A percentile compares a stretch with the other conserved stretches of the same genome.
Evolutionary conservation across 2,888 invertebrate genomes (phyloP).

Genomic region (Eueremaeus valkanovi): DNA sequence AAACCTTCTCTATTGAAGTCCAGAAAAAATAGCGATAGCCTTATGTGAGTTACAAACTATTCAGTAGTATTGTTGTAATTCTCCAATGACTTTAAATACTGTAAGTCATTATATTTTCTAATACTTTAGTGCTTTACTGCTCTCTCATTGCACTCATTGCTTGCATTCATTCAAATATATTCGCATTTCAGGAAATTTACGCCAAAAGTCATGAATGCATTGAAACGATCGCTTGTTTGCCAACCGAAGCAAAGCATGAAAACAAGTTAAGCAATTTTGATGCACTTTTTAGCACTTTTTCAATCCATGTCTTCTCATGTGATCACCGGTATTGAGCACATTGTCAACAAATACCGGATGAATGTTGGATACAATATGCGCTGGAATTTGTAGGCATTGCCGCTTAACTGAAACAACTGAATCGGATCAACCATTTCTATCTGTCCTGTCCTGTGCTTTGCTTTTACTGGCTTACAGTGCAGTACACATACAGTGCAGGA

Average conservation of each 20-base stretch:
- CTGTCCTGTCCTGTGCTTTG: too few species aligned
- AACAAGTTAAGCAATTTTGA: slow-evolving; percentile 26
- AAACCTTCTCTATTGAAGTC: not conserved
- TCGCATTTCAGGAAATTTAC: not conserved
- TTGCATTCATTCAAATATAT: not conserved
- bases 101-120: slow-evolving; percentile 28
- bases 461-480: not conserved
- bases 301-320: not conserved
- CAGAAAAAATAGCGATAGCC: slow-evolving; percentile 25
- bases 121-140: too few species aligned
- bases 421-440: too few species aligned
- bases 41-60: slow-evolving; percentile 26
- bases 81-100: slow-evolving; percentile 26
- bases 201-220: slow-evolving; percentile 9
- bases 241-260: slow-evolving; percentile 22
- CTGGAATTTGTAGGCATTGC: not conserved
- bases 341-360: slow-evolving; percentile 35
- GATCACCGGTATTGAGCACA: slow-evolving; percentile 12
- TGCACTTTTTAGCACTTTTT: not conserved
- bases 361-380: not conserved
- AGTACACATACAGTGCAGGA: too few species aligned
- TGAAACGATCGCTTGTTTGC: slow-evolving; percentile 2
- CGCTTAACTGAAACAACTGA: slow-evolving; percentile 27
- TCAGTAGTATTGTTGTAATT: slow-evolving; percentile 19
- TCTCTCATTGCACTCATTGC: too few species aligned